These are phyloP conservation scores for Molorchus minor DNA, from an alignment of 2,888 invertebrate species.

Conservation along the genomic window DNA sequence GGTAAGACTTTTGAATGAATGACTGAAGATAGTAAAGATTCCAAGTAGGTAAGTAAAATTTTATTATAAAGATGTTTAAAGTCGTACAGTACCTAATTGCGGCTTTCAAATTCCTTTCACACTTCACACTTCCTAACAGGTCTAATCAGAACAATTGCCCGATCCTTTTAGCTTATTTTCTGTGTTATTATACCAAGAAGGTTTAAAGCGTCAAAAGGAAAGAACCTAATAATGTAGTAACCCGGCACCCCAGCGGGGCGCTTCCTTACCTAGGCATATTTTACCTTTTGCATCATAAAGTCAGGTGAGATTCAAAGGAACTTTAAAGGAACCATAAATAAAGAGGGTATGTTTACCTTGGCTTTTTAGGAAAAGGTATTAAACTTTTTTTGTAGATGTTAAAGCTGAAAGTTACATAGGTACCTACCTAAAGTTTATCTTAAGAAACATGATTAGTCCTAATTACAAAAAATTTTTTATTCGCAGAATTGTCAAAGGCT, in stretches of 20 bases:
- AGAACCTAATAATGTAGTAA: constrained; percentile 39
- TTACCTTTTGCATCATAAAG: constrained; percentile 22
- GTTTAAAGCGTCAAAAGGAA: constrained; percentile 34
- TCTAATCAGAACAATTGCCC: constrained; percentile 23
- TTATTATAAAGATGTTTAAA: constrained; percentile 3
- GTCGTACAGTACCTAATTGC: background rate
- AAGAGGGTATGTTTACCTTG: too few species aligned
- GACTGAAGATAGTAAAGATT: too few species aligned
- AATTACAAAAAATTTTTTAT: too few species aligned
- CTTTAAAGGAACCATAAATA: constrained; percentile 12
- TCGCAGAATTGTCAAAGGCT: too few species aligned
- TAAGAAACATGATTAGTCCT: too few species aligned
- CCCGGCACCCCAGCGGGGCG: constrained; percentile 40
- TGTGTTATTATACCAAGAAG: background rate
- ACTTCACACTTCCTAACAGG: too few species aligned
- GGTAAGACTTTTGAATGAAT: too few species aligned
- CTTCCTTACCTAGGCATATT: constrained; percentile 36
- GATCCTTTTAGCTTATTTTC: constrained; percentile 4
- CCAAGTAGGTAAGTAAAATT: too few species aligned
- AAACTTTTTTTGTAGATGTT: too few species aligned
- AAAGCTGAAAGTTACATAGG: too few species aligned
- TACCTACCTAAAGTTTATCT: too few species aligned
- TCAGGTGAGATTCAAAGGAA: constrained; percentile 2
- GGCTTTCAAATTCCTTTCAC: constrained; percentile 18
- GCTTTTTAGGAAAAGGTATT: too few species aligned